Conservation (phyloP, 2,888 invertebrate genomes). For the Drosophila histrio region DNA sequence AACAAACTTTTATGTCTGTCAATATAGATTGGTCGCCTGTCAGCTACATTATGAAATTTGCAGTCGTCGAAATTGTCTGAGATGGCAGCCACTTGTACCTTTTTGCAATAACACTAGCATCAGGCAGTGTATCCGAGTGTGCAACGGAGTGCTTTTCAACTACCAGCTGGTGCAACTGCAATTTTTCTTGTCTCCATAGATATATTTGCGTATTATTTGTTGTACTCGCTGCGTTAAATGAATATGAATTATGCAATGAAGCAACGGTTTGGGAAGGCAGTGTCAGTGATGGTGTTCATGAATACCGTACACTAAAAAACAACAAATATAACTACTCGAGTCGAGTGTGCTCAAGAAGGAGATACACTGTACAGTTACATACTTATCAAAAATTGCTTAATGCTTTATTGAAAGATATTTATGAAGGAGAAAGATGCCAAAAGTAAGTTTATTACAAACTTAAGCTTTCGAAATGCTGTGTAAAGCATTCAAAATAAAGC, state of each 20-base stretch:
- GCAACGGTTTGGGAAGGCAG: slow-evolving; percentile 37
- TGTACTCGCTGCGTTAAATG: slow-evolving; percentile 45
- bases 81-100: slow-evolving; percentile 47
- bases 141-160: slow-evolving; percentile 20
- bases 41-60: background rate
- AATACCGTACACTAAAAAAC: slow-evolving; percentile 24
- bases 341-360: background rate
- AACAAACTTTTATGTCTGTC: slow-evolving; percentile 26
- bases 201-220: slow-evolving; percentile 44
- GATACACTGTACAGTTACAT: background rate
- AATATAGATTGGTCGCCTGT: slow-evolving; percentile 4
- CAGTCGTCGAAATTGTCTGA: slow-evolving; percentile 1
- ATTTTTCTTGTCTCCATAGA: slow-evolving; percentile 27
- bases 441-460: no score
- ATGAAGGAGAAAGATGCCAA: background rate
- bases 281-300: slow-evolving; percentile 60
- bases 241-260: slow-evolving; percentile 64
- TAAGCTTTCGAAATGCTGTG: no score
- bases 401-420: background rate
- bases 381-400: background rate
- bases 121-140: background rate
- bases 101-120: background rate
- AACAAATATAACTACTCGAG: slow-evolving; percentile 18
- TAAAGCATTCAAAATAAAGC: no score
- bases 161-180: slow-evolving; percentile 50